Base-by-base conservation (phyloP, 2,888 invertebrate genomes). In the Mylabris sibirica region DNA sequence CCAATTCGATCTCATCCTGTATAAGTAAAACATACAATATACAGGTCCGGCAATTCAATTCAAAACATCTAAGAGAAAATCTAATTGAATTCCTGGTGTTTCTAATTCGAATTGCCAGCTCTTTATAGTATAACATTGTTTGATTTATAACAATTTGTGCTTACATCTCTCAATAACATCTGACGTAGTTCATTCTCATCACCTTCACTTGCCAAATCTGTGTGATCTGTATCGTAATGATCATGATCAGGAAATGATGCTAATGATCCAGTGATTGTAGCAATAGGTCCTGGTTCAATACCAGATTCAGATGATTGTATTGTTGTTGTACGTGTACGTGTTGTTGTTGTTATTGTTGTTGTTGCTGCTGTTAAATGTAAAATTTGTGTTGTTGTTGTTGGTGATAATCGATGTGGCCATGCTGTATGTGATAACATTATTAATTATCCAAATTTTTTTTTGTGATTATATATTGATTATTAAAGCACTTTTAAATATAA, bases 91-190 rank as follows among this genome's bases (percentile, higher is more conserved):
- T n/a, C n/a, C n/a, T 30, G 1, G 8, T 30, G 30, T 30, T 30
- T 30, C 30, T 8, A 8, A 8, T 30, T 30, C 5, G 30, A 30
- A 30, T 30, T 30, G 30, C 30, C 30, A 30, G 30, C 8, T 30
- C 30, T n/a, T n/a, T n/a, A n/a, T n/a, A n/a, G n/a, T n/a, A n/a
- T n/a, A n/a, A n/a, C n/a, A n/a, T n/a, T n/a, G n/a, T n/a, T n/a
- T n/a, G n/a, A n/a, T n/a, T n/a, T n/a, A n/a, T n/a, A n/a, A n/a
- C n/a, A n/a, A n/a, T n/a, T n/a, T n/a, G 8, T 9, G 88, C 93
- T 90, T 85, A 94, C 94, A 86, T 94, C 94, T 84, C 93, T 91
- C 78, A 95, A 87, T 80, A 95, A 86, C 84, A 92, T 92, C 78
- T 92, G 87, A 69, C 92, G 88, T 76, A 93, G 87, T 82, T 94